These are phyloP conservation scores for Anas platyrhynchos DNA, from an alignment of 2,113 vertebrate species.

Conservation along the genomic window DNA sequence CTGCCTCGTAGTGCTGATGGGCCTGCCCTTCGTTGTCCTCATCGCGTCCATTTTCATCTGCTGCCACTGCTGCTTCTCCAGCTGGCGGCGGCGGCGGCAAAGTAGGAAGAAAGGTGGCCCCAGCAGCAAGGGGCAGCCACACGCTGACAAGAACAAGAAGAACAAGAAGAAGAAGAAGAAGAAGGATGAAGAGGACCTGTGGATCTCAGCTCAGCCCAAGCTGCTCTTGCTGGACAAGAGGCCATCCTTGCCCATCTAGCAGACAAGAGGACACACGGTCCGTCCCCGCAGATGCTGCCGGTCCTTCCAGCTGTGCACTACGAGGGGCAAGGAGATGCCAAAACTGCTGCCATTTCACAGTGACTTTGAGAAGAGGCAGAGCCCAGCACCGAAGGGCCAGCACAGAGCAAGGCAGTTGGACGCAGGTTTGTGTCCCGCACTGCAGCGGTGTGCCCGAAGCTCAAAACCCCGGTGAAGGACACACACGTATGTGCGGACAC, in stretches of 20 bases:
- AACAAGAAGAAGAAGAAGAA: slow-evolving; percentile 86
- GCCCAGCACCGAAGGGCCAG: background rate
- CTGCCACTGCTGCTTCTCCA: slow-evolving; percentile 92
- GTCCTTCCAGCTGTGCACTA: background rate
- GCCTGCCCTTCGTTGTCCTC: slow-evolving; percentile 84
- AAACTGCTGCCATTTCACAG: background rate
- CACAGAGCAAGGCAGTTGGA: background rate
- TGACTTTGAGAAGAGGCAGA: background rate
- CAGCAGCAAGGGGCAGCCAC: slow-evolving; percentile 28
- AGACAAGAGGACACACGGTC: background rate
- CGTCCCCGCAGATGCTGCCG: background rate
- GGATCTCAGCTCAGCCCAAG: slow-evolving; percentile 92
- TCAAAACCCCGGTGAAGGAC: background rate
- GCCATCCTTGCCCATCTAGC: slow-evolving; percentile 77
- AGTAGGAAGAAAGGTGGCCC: background rate
- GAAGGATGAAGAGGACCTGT: slow-evolving; percentile 87
- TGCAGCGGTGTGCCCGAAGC: fast-evolving
- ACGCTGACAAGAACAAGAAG: slow-evolving; percentile 76
- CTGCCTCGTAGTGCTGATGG: slow-evolving; percentile 87
- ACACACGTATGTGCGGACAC: fast-evolving
- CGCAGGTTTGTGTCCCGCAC: background rate
- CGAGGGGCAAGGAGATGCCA: background rate
- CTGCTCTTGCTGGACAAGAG: slow-evolving; percentile 86
- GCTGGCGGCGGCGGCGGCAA: slow-evolving; percentile 26
- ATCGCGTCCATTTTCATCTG: slow-evolving; percentile 82